A percentile compares a stretch with the other conserved stretches of the same genome.
phyloP scores from a whole-genome alignment of 2,888 invertebrate species.

The Hyles lineata region DNA sequence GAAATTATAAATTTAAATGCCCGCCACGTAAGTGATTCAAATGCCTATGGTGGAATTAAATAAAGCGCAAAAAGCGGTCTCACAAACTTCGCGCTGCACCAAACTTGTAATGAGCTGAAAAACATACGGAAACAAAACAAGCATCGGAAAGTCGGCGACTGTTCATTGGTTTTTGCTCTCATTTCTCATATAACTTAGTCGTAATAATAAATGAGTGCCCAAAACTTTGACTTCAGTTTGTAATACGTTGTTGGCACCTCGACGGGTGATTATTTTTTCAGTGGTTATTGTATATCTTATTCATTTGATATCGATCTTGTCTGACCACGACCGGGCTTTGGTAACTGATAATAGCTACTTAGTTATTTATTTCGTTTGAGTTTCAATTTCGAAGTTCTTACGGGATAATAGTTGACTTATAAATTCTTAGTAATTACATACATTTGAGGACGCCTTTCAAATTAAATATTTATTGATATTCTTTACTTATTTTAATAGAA shows the following conservation, averaged over 20 bases:
- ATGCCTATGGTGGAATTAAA: neutral
- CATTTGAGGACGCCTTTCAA: too few species aligned
- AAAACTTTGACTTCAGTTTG: slow-evolving; percentile 44
- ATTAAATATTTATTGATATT: too few species aligned
- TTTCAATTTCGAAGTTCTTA: neutral
- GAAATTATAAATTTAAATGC: slow-evolving; percentile 24
- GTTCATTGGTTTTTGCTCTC: slow-evolving; percentile 46
- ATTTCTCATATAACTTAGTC: slow-evolving; percentile 40
- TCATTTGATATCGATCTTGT: slow-evolving; percentile 18
- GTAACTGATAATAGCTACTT: neutral
- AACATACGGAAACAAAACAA: slow-evolving; percentile 35
- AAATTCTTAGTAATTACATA: neutral
- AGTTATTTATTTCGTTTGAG: neutral
- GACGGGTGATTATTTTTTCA: slow-evolving; percentile 29
- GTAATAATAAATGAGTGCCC: slow-evolving; percentile 51
- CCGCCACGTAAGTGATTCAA: slow-evolving; percentile 8
- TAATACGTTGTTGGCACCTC: slow-evolving; percentile 40
- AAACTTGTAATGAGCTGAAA: slow-evolving; percentile 14
- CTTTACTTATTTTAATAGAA: too few species aligned
- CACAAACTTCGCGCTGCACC: neutral
- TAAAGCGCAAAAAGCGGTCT: slow-evolving; percentile 4
- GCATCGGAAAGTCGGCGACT: slow-evolving; percentile 39
- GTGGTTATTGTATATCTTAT: slow-evolving; percentile 18
- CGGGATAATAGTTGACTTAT: neutral
- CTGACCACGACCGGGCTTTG: neutral